phyloP scores from a whole-genome alignment of 2,797 vertebrate species.

The Catamblyrhynchus diadema region DNA sequence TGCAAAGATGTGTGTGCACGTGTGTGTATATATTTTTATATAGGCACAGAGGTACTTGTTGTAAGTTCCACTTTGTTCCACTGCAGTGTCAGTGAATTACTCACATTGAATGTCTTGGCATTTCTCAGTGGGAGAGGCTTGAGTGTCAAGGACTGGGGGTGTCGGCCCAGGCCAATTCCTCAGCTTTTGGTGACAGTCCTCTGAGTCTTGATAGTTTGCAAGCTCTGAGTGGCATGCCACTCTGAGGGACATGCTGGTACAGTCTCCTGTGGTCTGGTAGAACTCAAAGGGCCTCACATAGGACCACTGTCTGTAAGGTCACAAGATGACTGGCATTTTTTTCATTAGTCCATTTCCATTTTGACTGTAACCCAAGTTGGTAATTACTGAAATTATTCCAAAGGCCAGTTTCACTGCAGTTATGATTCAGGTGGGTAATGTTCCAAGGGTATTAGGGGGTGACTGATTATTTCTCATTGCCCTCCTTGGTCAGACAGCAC shows the following conservation, averaged over 20 bases:
- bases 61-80: background rate
- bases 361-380: background rate
- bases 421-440: background rate
- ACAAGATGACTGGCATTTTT: background rate
- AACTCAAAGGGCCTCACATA: background rate
- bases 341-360: background rate
- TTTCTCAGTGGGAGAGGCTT: background rate
- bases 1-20: background rate
- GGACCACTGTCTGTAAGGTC: background rate
- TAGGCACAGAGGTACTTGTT: background rate
- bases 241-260: background rate
- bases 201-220: background rate
- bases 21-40: background rate
- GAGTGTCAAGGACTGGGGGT: background rate
- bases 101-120: background rate
- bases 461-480: background rate
- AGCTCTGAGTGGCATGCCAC: background rate
- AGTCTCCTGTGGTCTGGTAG: background rate
- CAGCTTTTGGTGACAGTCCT: background rate
- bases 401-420: background rate
- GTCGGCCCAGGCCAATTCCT: fast-evolving
- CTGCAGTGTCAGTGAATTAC: background rate
- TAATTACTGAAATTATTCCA: background rate
- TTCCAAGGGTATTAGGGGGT: background rate
- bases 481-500: background rate